Evolutionary conservation across 2,113 vertebrate genomes (phyloP), one percentile per base, ranked within the genome.

Genomic region (Ageneiosus marmoratus): DNA sequence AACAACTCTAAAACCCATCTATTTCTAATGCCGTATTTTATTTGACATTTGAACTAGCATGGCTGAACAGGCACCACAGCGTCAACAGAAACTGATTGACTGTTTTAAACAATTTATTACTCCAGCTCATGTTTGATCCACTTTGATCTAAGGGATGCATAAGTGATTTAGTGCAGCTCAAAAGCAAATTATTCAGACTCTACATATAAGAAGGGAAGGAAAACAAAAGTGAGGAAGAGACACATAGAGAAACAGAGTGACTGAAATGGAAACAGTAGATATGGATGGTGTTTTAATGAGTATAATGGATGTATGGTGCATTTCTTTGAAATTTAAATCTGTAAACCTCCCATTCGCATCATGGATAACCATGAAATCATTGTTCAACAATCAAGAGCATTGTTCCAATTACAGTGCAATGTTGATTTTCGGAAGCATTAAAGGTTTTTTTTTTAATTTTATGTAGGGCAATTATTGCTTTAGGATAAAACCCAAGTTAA

Each of bases 401-500:
- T 69, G 85, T 83, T 81, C 87, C 86, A 85, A 82, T 87, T 90
- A 84, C 88, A 83, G 37, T 74, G n/a, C 58, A 83, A 88, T 50
- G 84, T 87, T 62, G 58, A 85, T 80, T 53, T 76, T 85, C 60
- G 37, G 65, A 65, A 86, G 79, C 89, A 91, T 90, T 88, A 91
- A 89, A 87, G 18, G 70, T 89, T 90, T 91, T 91, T 89, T 91
- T 88, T 89, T 91, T 89, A 91, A 88, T 93, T 91, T 91, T 93
- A 93, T 93, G 88, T 93, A 89, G 92, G 92, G 80, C 90, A 93
- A 90, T 90, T 90, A 92, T 86, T 90, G 91, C 91, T 90, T 60
- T 63, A 56, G 81, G 74, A 86, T 90, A 89, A 88, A 92, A 90
- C 89, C 87, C 86, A 86, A 93, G 89, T 89, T 93, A 93, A 93